Base-by-base conservation (phyloP, 1,140 invertebrate genomes). In the Zaprionus lachaisei region DNA sequence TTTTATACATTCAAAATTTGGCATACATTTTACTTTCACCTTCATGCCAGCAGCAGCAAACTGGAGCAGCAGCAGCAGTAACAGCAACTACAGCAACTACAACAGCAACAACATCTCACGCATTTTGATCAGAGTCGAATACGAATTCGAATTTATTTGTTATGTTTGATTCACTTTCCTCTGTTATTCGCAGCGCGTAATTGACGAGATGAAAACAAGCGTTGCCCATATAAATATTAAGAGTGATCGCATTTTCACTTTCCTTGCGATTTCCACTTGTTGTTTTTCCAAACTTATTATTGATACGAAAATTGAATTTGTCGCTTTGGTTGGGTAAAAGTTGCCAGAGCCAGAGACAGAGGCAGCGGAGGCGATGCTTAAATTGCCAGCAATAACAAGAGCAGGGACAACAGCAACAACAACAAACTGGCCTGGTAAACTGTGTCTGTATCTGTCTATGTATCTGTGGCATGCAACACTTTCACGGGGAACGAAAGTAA, bases 401-500 rank as follows among this genome's bases (percentile, higher is more conserved):
- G 20, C 34, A 60, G 31, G 26, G 28, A 26, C 57, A 60, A 14
- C 15, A 56, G 34, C 54, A 66, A 24, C 24, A 24, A 24, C 4
- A 24, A 54, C 7, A 24, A 54, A 28, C 37, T 58, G 66, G 37
- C 37, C 34, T 31, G 26, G 24, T 55, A 64, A 77, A 72, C 72
- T 67, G 57, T 56, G 67, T 56, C 63, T 64, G 68, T 67, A 34
- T 9, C 31, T 31, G 28, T 7, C 28, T 9, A 1, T 9, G 57
- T 56, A 63, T 56, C 57, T 70, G 68, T 67, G 79, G 55, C 83
- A 82, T 79, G 84, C 85, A 57, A 79, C 79, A 91, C 85, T 89
- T 89, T 90, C 84, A 91, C 86, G 79, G 82, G 67, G 67, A 91
- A 90, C 76, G 86, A 89, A 89, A 91, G 86, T 89, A 91, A 91